A percentile compares a stretch with the other conserved stretches of the same genome.
These are phyloP conservation scores for Idaea straminata DNA, from an alignment of 2,888 invertebrate genomes.

Conservation along the genomic window DNA sequence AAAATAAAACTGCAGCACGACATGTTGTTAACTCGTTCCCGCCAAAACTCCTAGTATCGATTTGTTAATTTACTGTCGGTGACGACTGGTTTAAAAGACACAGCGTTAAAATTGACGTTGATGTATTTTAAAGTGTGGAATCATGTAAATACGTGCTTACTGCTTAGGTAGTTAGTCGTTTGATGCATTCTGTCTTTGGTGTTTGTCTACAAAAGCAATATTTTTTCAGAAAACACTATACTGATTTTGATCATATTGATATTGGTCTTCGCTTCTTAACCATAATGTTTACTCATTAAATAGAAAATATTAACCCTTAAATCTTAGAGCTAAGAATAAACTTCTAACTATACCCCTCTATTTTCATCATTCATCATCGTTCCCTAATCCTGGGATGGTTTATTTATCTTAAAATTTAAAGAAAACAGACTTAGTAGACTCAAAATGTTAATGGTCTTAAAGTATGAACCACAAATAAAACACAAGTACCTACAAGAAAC, in stretches of 20 bases:
- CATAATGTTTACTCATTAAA: not conserved
- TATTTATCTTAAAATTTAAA: not conserved
- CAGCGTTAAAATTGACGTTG: not conserved
- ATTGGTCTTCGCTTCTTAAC: not conserved
- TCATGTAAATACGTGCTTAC: not conserved
- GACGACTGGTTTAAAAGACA: not conserved
- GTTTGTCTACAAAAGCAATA: no score
- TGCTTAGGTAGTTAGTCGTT: no score
- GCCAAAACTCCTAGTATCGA: no score
- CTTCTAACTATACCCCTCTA: not conserved
- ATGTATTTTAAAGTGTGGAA: not conserved
- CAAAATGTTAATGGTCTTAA: not conserved
- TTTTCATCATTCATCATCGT: not conserved
- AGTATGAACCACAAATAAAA: not conserved
- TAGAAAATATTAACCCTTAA: not conserved
- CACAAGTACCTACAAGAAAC: not conserved
- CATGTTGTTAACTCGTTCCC: no score
- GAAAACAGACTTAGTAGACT: not conserved
- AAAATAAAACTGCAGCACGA: no score
- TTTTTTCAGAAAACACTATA: not conserved
- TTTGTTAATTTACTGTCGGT: conserved; percentile 30
- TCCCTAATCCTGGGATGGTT: not conserved
- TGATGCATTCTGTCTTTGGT: no score
- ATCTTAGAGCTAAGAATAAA: not conserved
- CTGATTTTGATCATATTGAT: not conserved